Conservation (phyloP, 1,140 invertebrate genomes). For the Macrostomum lignano region DNA sequence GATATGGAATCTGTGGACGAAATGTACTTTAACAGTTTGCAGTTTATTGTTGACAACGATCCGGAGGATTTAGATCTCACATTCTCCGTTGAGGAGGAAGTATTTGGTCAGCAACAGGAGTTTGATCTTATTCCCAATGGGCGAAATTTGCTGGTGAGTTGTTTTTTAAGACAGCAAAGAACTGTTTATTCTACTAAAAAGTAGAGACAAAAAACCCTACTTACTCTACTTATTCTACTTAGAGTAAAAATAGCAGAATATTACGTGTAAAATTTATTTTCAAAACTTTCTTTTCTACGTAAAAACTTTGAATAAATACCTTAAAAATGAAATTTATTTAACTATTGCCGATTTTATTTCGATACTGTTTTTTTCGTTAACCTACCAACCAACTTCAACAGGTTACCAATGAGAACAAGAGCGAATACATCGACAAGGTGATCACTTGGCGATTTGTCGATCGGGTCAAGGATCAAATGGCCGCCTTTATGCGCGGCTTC, state of each 20-base stretch:
- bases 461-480: conserved; percentile 77
- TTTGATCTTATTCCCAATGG: conserved; percentile 66
- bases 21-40: conserved; percentile 84
- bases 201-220: too few relatives aligned
- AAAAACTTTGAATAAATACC: too few relatives aligned
- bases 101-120: conserved; percentile 68
- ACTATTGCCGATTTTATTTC: too few relatives aligned
- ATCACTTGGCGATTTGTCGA: conserved; percentile 88
- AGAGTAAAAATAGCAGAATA: too few relatives aligned
- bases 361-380: too few relatives aligned
- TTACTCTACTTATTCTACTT: too few relatives aligned
- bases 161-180: too few relatives aligned
- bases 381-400: too few relatives aligned
- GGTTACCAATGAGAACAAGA: conserved; percentile 73
- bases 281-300: too few relatives aligned
- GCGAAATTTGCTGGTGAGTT: conserved; percentile 53
- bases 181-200: too few relatives aligned
- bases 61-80: conserved; percentile 68
- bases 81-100: conserved; percentile 79
- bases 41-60: conserved; percentile 84
- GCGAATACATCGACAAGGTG: conserved; percentile 81
- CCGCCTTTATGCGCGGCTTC: conserved; percentile 71
- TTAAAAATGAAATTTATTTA: too few relatives aligned
- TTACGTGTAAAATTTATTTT: too few relatives aligned
- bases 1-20: conserved; percentile 94